These are phyloP conservation scores for Peribatodes rhomboidaria DNA, from an alignment of 2,888 invertebrate species.

Conservation along the genomic window DNA sequence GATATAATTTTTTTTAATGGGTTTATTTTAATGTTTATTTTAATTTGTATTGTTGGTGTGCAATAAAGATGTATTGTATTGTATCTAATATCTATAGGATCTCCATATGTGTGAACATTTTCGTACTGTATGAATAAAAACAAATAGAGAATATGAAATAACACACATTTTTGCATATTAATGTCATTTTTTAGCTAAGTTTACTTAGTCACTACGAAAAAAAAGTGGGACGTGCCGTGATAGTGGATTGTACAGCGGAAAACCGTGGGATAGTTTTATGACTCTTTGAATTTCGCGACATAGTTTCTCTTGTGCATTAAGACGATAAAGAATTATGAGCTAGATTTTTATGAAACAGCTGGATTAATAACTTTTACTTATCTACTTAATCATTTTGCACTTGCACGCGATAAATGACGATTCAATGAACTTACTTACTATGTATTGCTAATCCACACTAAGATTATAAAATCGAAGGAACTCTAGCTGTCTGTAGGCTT, in stretches of 20 bases:
- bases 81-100: no score
- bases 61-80: no score
- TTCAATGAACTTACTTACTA: no score
- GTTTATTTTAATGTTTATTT: no score
- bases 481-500: no score
- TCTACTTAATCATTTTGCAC: neutral
- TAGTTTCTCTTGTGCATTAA: constrained; percentile 8
- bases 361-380: neutral
- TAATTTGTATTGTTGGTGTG: no score
- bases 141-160: neutral
- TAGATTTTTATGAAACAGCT: neutral
- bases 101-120: no score
- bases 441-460: no score
- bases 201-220: constrained; percentile 2
- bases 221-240: constrained; percentile 23
- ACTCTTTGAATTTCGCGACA: constrained; percentile 19
- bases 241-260: constrained; percentile 20
- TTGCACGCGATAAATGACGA: no score
- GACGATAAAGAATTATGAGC: neutral
- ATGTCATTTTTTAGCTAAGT: neutral
- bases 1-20: no score
- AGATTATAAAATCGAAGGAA: no score
- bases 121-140: neutral
- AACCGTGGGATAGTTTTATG: constrained; percentile 26
- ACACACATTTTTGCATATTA: no score